phyloP scores from a whole-genome alignment of 2,113 vertebrate genomes.

The Romanogobio albipinnatus region DNA sequence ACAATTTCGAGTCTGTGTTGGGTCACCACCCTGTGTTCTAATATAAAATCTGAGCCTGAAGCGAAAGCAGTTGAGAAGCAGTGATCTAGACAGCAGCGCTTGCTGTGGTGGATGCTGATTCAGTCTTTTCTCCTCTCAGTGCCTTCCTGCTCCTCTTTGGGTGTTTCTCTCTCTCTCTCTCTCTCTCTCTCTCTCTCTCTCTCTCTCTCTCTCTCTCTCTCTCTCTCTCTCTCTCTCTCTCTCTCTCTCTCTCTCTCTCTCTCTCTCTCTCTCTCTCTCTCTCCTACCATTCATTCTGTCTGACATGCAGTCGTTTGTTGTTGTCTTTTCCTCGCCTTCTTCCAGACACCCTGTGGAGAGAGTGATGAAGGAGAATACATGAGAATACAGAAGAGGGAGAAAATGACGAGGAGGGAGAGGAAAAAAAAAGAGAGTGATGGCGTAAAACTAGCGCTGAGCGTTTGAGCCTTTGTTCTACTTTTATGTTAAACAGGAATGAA shows the following conservation, averaged over 20 bases:
- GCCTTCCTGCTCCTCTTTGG: conserved; percentile 44
- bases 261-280: conserved; percentile 26
- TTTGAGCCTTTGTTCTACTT: conserved; percentile 38
- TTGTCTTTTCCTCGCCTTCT: conserved; percentile 52
- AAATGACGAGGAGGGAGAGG: conserved; percentile 31
- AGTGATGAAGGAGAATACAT: conserved; percentile 47
- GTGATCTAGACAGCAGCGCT: conserved; percentile 34
- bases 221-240: conserved; percentile 28
- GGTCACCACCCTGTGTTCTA: neutral
- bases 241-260: conserved; percentile 7
- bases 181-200: conserved; percentile 2
- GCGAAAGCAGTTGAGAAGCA: conserved; percentile 21
- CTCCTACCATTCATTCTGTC: conserved; percentile 47
- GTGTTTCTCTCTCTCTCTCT: conserved; percentile 37
- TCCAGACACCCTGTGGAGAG: conserved; percentile 50
- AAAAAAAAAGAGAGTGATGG: conserved; percentile 15
- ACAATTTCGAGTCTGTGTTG: neutral
- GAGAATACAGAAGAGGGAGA: conserved; percentile 36
- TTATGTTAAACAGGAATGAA: neutral
- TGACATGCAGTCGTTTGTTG: conserved; percentile 58
- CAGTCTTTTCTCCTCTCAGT: conserved; percentile 39
- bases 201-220: conserved; percentile 26
- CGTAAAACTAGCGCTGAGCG: conserved; percentile 16
- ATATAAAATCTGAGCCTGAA: conserved; percentile 21
- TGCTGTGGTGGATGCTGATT: conserved; percentile 49